Conservation (phyloP, 2,113 vertebrate species). For the Silurus glanis region DNA sequence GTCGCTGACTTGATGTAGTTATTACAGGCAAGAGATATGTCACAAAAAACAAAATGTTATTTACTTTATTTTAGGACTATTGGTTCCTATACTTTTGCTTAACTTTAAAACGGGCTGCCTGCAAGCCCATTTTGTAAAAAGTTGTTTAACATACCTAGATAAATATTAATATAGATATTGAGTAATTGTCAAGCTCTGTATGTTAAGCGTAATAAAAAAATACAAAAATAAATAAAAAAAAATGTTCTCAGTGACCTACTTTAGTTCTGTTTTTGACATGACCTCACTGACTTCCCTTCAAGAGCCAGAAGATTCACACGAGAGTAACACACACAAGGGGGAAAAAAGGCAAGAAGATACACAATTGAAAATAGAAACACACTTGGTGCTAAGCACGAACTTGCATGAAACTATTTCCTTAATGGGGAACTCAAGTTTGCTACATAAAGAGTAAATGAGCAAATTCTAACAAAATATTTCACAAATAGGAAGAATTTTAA, state of each 20-base stretch:
- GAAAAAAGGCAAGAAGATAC: background rate
- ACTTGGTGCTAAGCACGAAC: background rate
- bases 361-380: background rate
- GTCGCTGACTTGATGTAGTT: no score
- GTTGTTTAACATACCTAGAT: no score
- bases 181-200: background rate
- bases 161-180: background rate
- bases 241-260: background rate
- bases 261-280: background rate
- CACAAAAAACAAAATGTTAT: no score
- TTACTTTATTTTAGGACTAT: no score
- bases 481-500: background rate
- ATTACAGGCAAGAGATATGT: no score
- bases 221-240: no score
- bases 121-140: no score
- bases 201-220: background rate
- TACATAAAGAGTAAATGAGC: background rate
- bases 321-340: background rate
- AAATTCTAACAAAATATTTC: background rate
- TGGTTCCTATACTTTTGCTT: no score
- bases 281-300: background rate
- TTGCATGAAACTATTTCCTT: background rate
- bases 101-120: no score
- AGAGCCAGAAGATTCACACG: background rate
- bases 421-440: no score